Evolutionary conservation across 2,113 vertebrate genomes (phyloP).

Genomic region (Microcebus tavaratra): DNA sequence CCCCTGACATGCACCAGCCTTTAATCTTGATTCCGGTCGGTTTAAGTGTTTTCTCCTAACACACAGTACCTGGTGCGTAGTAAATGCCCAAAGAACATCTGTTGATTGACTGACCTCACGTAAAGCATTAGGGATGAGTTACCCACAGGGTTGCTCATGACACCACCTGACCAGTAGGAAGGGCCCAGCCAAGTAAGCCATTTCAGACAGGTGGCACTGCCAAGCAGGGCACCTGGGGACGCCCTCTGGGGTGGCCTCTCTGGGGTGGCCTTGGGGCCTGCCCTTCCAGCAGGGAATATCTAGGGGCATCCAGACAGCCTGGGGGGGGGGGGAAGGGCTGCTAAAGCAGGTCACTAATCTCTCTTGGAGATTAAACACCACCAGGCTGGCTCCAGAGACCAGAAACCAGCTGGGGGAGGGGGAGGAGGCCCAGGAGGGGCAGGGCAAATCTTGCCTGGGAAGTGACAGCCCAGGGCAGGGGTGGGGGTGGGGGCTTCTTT

Average conservation of each 20-base stretch:
- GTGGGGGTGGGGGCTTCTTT: not conserved
- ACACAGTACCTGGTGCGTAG: not conserved
- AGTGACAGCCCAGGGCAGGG: not conserved
- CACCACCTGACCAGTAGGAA: not conserved
- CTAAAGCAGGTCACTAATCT: constrained; percentile 76
- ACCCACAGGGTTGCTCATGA: not conserved
- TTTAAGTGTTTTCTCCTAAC: not conserved
- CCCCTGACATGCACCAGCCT: not conserved
- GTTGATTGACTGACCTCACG: not conserved
- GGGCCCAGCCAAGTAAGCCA: not conserved
- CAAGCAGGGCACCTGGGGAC: not conserved
- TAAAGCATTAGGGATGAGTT: not conserved
- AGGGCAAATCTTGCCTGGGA: not conserved
- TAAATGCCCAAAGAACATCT: not conserved
- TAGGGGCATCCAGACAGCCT: not conserved
- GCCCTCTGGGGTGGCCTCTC: not conserved
- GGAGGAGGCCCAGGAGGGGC: not conserved
- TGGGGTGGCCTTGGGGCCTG: not conserved
- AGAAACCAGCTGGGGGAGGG: not conserved
- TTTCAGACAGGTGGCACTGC: not conserved
- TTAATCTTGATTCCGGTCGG: not conserved
- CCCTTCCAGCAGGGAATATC: not conserved
- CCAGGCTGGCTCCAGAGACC: not conserved
- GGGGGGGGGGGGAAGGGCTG: not conserved
- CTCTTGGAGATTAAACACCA: constrained; percentile 74